Conservation (phyloP, 2,113 vertebrate genomes). For the Cyanistes caeruleus region DNA sequence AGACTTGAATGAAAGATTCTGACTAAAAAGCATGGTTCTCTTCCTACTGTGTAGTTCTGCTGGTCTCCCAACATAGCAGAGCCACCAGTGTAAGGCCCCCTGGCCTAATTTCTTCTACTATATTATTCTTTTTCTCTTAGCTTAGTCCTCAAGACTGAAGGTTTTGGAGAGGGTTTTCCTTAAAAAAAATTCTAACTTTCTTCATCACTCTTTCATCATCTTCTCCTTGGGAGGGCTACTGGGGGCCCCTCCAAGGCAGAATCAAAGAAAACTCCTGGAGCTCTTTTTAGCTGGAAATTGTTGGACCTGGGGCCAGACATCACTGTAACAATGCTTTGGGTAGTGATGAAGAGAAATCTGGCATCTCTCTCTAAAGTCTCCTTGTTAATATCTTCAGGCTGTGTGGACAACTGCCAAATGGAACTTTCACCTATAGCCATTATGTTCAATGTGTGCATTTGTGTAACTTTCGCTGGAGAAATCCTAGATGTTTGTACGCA, state of each 20-base stretch:
- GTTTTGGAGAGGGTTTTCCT: conserved; percentile 7
- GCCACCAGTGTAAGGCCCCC: not conserved
- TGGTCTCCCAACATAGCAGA: not conserved
- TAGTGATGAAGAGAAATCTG: conserved; percentile 37
- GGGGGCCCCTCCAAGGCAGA: conserved; percentile 41
- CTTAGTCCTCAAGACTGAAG: conserved; percentile 1
- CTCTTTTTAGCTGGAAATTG: conserved; percentile 62
- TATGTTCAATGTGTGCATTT: conserved; percentile 3
- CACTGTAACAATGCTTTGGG: conserved; percentile 28
- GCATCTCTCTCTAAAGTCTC: conserved; percentile 19
- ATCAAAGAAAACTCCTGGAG: conserved; percentile 66
- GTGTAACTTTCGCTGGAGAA: conserved; percentile 28
- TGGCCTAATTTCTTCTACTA: not conserved
- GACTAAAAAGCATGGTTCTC: not conserved
- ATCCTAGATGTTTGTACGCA: conserved; percentile 10
- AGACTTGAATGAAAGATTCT: not conserved
- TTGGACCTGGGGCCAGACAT: conserved; percentile 55
- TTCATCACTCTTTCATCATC: conserved; percentile 52
- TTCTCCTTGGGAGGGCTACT: conserved; percentile 49
- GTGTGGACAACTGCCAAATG: conserved; percentile 58
- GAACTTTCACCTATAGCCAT: conserved; percentile 56
- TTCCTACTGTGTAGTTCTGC: not conserved
- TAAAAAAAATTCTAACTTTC: conserved; percentile 12
- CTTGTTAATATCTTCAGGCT: conserved; percentile 64
- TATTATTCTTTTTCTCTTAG: not conserved